Conservation (phyloP, 1,140 invertebrate species). For the Cepaea nemoralis region DNA sequence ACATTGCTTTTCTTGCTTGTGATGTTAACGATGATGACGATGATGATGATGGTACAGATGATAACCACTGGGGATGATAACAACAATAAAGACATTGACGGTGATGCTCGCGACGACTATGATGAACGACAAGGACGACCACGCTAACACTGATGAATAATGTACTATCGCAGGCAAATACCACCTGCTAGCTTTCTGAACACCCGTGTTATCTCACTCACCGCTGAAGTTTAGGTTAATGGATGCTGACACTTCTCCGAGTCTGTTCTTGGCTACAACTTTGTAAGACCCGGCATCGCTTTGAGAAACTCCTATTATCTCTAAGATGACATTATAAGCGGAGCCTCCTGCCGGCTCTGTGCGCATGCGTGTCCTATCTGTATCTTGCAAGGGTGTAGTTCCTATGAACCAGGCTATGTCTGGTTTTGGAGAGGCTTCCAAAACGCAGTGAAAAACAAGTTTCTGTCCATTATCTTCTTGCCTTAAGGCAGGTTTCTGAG, state of each 20-base stretch:
- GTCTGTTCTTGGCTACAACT: conserved; percentile 96
- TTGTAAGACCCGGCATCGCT: conserved; percentile 96
- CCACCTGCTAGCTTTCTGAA: too few species aligned
- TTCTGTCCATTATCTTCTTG: conserved; percentile 88
- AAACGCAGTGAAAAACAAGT: conserved; percentile 68
- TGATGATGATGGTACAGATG: too few species aligned
- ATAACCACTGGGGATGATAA: too few species aligned
- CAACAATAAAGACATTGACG: too few species aligned
- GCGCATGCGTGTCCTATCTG: conserved; percentile 63
- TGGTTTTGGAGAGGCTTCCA: conserved; percentile 69
- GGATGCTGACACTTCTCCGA: conserved; percentile 96
- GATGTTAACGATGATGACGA: too few species aligned
- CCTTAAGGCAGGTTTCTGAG: conserved; percentile 95
- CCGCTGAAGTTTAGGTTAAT: conserved; percentile 97
- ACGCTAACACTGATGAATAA: too few species aligned
- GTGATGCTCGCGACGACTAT: too few species aligned
- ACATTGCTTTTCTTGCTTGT: too few species aligned
- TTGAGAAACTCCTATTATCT: conserved; percentile 95
- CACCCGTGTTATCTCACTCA: too few species aligned
- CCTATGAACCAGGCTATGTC: conserved; percentile 69
- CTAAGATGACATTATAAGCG: conserved; percentile 74
- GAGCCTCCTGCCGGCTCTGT: conserved; percentile 60
- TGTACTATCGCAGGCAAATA: too few species aligned
- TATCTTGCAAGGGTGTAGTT: conserved; percentile 55
- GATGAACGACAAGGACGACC: too few species aligned